Conservation (phyloP, 2,888 invertebrate species). For the Temnothorax unifasciatus region DNA sequence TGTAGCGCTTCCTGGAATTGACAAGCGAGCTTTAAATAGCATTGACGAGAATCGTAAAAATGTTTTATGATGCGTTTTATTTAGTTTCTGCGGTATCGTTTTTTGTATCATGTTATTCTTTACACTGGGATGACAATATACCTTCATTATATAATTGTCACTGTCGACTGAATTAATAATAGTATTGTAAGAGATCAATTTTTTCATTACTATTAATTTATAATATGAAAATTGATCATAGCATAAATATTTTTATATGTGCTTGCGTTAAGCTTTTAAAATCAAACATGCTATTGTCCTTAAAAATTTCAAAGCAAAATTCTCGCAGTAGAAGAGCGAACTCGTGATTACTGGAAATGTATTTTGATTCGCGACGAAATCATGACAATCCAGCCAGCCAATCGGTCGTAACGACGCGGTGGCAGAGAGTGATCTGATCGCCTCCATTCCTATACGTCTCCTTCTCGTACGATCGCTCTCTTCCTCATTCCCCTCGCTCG, state of each 20-base stretch:
- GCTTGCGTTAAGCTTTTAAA: neutral
- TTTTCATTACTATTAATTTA: neutral
- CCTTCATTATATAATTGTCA: neutral
- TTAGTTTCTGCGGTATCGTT: neutral
- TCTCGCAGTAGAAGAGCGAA: neutral
- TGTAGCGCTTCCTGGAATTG: neutral
- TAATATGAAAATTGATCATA: too few species aligned
- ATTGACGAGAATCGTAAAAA: constrained; percentile 29
- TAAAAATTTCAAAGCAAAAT: neutral
- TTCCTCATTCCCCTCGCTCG: constrained; percentile 57
- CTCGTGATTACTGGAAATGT: neutral
- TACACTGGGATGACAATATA: neutral
- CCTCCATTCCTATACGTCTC: constrained; percentile 44
- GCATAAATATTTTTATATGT: neutral
- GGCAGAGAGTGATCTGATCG: constrained; percentile 45
- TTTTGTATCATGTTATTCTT: neutral
- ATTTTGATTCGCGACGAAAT: constrained; percentile 23
- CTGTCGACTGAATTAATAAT: neutral
- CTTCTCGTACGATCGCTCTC: constrained; percentile 26
- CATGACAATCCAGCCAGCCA: constrained; percentile 57
- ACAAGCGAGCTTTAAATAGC: neutral
- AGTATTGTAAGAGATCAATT: neutral
- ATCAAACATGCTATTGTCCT: neutral
- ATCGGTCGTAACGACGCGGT: constrained; percentile 34
- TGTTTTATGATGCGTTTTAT: constrained; percentile 6